Evolutionary conservation across 1,140 invertebrate species (phyloP), one percentile per base, ranked within the genome.

Genomic region (Calephelis nemesis): DNA sequence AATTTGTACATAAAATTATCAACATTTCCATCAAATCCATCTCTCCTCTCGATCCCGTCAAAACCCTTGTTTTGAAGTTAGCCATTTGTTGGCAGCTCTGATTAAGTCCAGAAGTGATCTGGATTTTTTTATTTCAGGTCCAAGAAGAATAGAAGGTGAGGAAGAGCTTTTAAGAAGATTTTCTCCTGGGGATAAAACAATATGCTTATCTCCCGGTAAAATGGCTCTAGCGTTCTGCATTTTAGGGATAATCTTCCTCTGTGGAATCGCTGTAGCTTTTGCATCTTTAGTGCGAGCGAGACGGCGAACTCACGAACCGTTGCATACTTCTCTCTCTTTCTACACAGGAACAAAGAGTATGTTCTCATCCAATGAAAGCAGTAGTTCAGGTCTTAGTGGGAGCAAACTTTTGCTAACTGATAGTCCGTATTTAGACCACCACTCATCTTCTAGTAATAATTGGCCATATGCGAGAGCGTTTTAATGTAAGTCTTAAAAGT

Each of bases 151-250:
- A 69, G 85, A 90, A 74, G 74, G 79, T 4, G 83, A 85, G 70
- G 87, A 89, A 71, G 82, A 89, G 60, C 81, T 85, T 45, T 79
- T 85, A 0, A 73, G 85, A 63, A 79, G 85, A 7, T 90, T 91
- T 68, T 91, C 93, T 47, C 92, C 93, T 0, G 93, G 93, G 47
- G 94, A 94, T 72, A 92, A 93, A 70, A 93, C 94, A n/a, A 93
- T 96, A n/a, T 96, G 95, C 74, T 84, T 96, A 63, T 95, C 95
- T 30, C 93, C 95, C 6, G 94, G 95, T 4, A 95, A 95, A 91
- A 93, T 96, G 93, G 94, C 95, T 7, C 87, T 95, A 42, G 93
- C 95, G 0, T 95, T 96, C 72, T 95, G 94, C 70, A 83, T 95
- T 0, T 82, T 96, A 70, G 94, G 95, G 9, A 76, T 95, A 5